Conservation (phyloP, 2,888 invertebrate species). For the Agriopis marginaria region DNA sequence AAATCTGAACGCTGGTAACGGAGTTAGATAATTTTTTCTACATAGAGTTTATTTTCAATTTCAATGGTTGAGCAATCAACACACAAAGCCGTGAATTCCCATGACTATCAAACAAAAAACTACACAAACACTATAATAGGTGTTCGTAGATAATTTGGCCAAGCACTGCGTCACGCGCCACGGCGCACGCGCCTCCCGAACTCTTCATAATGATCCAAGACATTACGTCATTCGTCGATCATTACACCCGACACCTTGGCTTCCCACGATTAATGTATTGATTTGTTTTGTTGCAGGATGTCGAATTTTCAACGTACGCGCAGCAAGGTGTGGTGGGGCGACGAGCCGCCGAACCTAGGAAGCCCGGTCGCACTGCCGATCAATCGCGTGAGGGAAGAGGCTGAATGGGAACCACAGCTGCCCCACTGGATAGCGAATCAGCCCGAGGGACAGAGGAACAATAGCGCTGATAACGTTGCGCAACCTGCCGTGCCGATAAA, state of each 20-base stretch:
- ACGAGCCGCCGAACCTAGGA: conserved; percentile 75
- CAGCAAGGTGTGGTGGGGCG: conserved; percentile 90
- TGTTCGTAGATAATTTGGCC: conserved; percentile 60
- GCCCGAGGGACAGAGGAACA: conserved; percentile 73
- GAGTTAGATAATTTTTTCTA: conserved; percentile 1
- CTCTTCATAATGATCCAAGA: conserved; percentile 72
- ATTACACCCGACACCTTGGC: conserved; percentile 68
- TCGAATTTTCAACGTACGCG: conserved; percentile 89
- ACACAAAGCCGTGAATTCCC: conserved; percentile 66
- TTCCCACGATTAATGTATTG: conserved; percentile 74
- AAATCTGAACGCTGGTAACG: conserved; percentile 10
- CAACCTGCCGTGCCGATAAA: conserved; percentile 70
- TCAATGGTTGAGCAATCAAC: conserved; percentile 52
- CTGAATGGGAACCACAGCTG: conserved; percentile 82
- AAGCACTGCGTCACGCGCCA: conserved; percentile 70
- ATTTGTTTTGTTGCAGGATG: conserved; percentile 84
- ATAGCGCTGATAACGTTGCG: conserved; percentile 72
- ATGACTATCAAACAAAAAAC: conserved; percentile 66
- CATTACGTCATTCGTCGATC: conserved; percentile 79
- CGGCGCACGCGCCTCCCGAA: conserved; percentile 65
- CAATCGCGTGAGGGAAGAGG: conserved; percentile 66
- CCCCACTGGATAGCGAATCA: conserved; percentile 84
- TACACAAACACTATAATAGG: conserved; percentile 54
- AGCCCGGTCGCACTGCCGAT: conserved; percentile 77
- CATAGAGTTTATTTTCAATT: conserved; percentile 35